Evolutionary conservation across 2,888 invertebrate genomes (phyloP), one percentile per base, ranked within the genome.

Genomic region (Aromia moschata): DNA sequence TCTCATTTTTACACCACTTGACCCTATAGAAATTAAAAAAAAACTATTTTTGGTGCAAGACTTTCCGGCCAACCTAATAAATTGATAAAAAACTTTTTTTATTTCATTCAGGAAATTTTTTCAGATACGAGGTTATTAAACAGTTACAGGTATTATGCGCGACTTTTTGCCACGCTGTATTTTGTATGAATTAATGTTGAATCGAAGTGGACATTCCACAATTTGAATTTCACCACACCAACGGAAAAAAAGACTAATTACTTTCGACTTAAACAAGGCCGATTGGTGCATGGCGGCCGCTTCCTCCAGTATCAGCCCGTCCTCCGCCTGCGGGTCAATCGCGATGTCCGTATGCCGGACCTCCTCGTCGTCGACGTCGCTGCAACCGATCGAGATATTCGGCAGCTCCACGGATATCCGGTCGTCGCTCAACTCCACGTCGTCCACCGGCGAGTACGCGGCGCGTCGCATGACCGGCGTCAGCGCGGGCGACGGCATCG

Each of bases 401-500:
- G 81, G 80, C 47, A 81, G 70, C 69, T 82, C 81, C 41, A 82
- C 69, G 10, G 82, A 82, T 40, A 84, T 83, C 51, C 79, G 78
- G 55, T 84, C 84, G 58, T 84, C 83, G 62, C 82, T 82, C 55
- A 77, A 75, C 57, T 81, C 81, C 75, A 83, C 73, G 80, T 82
- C 67, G 79, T 83, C 83, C 80, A 81, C 51, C 76, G 82, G 58
- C 76, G 86, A 58, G 79, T 84, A 57, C 78, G 83, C 63, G 11
- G 72, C 70, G 44, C 79, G 75, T 64, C 84, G 75, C 83, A 86
- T 84, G 14, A 89, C 81, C 0, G 90, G 91, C 0, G 90, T 89
- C 10, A 89, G 84, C 11, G 89, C 83, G 2, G 89, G 90, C 10
- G 88, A 88, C 10, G 89, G 90, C 51, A 89, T 83, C 2, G 90